A percentile compares a stretch with the other conserved stretches of the same genome.
These are phyloP conservation scores for Panonychus citri DNA, from an alignment of 1,140 invertebrate genomes.

Conservation along the genomic window DNA sequence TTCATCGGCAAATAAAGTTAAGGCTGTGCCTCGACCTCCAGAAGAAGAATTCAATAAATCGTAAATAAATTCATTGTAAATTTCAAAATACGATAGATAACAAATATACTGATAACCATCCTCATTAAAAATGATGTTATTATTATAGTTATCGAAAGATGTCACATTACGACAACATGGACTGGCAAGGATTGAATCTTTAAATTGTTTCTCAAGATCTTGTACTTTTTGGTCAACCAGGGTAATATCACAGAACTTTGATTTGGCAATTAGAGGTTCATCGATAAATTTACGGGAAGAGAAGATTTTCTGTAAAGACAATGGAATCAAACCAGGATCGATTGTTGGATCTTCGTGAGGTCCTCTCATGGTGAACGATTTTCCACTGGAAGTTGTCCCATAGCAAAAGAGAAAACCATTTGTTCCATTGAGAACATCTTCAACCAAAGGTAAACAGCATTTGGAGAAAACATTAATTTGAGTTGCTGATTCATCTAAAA, in stretches of 20 bases:
- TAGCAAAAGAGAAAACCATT: conserved; percentile 80
- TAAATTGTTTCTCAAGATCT: not conserved
- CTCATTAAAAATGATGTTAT: no score
- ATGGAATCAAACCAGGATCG: conserved; percentile 93
- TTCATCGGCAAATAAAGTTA: not conserved
- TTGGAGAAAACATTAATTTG: conserved; percentile 24
- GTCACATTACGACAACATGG: no score
- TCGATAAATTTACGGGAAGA: conserved; percentile 19
- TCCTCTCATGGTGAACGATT: conserved; percentile 98
- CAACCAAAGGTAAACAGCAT: conserved; percentile 31
- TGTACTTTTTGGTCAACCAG: not conserved
- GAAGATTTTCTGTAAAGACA: conserved; percentile 96
- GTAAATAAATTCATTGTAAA: conserved; percentile 76
- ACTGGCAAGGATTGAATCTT: not conserved
- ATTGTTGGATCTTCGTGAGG: conserved; percentile 85
- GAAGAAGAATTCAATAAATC: conserved; percentile 42
- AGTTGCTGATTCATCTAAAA: conserved; percentile 18
- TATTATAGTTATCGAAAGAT: not conserved
- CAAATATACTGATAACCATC: conserved; percentile 25
- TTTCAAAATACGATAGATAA: conserved; percentile 74
- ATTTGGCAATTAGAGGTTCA: not conserved
- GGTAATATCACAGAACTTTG: not conserved
- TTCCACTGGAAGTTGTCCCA: conserved; percentile 95
- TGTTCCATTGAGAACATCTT: conserved; percentile 38
- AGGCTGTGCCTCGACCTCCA: no score